Conservation (phyloP, 2,888 invertebrate species). For the Chloroclystis v-ata region DNA sequence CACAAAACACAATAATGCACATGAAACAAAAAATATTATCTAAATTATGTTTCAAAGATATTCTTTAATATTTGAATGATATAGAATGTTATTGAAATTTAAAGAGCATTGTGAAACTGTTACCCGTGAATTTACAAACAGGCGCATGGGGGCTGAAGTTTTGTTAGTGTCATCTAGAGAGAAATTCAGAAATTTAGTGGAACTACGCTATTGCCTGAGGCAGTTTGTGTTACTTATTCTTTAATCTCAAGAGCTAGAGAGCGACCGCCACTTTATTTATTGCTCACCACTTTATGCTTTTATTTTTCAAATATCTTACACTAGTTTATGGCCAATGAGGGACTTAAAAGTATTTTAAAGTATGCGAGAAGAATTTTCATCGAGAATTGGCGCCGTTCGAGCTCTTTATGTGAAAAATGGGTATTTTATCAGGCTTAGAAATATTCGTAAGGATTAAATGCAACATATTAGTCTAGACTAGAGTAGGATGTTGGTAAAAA, state of each 20-base stretch:
- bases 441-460: slow-evolving; percentile 15
- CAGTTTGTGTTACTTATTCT: slow-evolving; percentile 36
- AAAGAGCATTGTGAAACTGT: slow-evolving; percentile 1
- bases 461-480: slow-evolving; percentile 25
- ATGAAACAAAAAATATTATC: no score
- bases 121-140: slow-evolving; percentile 39
- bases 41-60: no score
- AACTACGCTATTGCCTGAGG: slow-evolving; percentile 44
- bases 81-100: no score
- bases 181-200: slow-evolving; percentile 64
- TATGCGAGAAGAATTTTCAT: slow-evolving; percentile 15
- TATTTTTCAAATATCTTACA: slow-evolving; percentile 23
- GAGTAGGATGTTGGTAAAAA: background rate
- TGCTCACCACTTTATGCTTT: slow-evolving; percentile 20
- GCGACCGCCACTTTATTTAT: slow-evolving; percentile 24
- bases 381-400: slow-evolving; percentile 4
- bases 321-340: slow-evolving; percentile 13
- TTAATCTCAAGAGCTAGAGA: slow-evolving; percentile 28
- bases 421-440: slow-evolving; percentile 12
- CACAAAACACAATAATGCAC: no score
- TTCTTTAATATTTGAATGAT: no score
- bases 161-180: slow-evolving; percentile 63
- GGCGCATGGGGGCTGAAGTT: slow-evolving; percentile 49
- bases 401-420: slow-evolving; percentile 19
- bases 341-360: slow-evolving; percentile 19